Base-by-base conservation (phyloP, 1,140 invertebrate species). In the Drosophila lacertosa region DNA sequence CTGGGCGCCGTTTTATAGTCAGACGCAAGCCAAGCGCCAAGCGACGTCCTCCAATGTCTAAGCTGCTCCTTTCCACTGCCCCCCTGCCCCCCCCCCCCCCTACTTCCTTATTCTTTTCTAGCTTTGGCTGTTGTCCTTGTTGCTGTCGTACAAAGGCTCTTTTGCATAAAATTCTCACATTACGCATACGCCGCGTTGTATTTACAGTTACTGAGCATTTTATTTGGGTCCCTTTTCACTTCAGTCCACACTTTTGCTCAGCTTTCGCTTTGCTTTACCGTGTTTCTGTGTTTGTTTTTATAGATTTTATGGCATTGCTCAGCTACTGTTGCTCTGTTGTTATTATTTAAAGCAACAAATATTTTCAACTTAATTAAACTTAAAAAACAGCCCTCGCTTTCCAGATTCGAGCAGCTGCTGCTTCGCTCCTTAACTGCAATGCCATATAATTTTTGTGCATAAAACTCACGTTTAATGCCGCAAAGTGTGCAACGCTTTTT, bases 301-400 rank as follows among this genome's bases (percentile, higher is more conserved):
- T 86, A 86, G 81, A 86, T 86, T 86, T 88, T 73, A 81, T 74
- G 32, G 69, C 74, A 69, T 64, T 70, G 58, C 48, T 66, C 29
- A 35, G 51, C 13, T 47, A n/a, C n/a, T 54, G 66, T 29, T 69
- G 10, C 26, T 54, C 24, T 29, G 54, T 48, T 86, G 58, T 86
- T 86, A 67, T 81, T 86, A 86, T 86, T 88, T 80, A 86, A 86
- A 77, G 82, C 77, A 81, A 69, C 73, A 88, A 86, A 86, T 86
- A 86, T 86, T 86, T 86, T 86, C 81, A 81, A 68, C 81, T 86
- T 86, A 86, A 86, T 86, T 86, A 86, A 86, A 86, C 81, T 86
- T 86, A 88, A 88, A 74, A 79, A 74, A 83, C 55, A 54, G 42
- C 60, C 54, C 53, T 24, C 15, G 48, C 26, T 42, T 57, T 50